Percentiles rank a stretch among this genome's conserved stretches.
These are phyloP conservation scores for Scleropages formosus DNA, from an alignment of 2,797 vertebrate species.

Conservation along the genomic window DNA sequence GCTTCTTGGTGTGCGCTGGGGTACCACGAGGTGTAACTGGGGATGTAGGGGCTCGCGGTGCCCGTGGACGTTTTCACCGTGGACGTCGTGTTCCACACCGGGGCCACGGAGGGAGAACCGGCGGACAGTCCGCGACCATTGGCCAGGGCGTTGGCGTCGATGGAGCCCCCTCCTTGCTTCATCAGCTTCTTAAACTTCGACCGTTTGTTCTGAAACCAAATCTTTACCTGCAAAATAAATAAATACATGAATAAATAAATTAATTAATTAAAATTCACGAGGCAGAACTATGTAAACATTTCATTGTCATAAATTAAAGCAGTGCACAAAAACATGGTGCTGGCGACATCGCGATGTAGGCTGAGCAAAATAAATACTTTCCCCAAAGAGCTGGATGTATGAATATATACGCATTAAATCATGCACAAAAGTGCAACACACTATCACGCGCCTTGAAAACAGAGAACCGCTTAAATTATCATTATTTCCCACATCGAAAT, in stretches of 20 bases:
- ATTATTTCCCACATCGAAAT: too few relatives aligned
- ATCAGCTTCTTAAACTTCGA: slow-evolving; percentile 94
- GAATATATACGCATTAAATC: too few relatives aligned
- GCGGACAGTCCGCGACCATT: slow-evolving; percentile 85
- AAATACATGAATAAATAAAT: too few relatives aligned
- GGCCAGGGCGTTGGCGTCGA: slow-evolving; percentile 82
- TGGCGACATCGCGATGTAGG: too few relatives aligned
- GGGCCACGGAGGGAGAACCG: slow-evolving; percentile 85
- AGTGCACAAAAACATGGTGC: too few relatives aligned
- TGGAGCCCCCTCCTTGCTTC: slow-evolving; percentile 88
- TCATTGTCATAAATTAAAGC: too few relatives aligned
- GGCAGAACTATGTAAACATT: not conserved
- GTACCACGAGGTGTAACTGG: slow-evolving; percentile 98
- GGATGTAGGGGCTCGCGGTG: slow-evolving; percentile 87
- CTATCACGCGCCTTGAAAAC: too few relatives aligned
- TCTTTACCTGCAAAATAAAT: slow-evolving; percentile 80
- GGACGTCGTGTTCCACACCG: slow-evolving; percentile 87
- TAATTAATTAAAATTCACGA: too few relatives aligned
- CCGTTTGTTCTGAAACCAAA: slow-evolving; percentile 93
- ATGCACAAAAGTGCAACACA: too few relatives aligned
- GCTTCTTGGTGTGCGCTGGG: slow-evolving; percentile 95
- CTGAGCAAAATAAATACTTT: too few relatives aligned
- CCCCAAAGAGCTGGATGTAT: too few relatives aligned
- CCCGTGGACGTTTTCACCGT: slow-evolving; percentile 84
- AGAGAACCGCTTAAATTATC: too few relatives aligned